Evolutionary conservation across 2,113 vertebrate species (phyloP).

Genomic region (Pedetes capensis): DNA sequence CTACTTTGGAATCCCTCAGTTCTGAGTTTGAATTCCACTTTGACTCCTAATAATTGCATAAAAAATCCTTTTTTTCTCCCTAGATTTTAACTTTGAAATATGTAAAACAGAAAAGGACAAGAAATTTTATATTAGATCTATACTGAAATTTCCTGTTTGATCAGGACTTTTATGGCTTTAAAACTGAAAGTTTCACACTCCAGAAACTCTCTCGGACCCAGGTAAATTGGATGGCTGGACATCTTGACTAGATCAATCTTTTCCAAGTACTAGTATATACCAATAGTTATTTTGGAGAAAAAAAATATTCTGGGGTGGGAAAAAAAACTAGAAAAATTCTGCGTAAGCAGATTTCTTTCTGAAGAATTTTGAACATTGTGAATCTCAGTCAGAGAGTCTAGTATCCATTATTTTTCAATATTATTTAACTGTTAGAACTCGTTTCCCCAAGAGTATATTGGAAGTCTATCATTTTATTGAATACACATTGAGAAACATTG

Average conservation of each 20-base stretch:
- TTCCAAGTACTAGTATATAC: not conserved
- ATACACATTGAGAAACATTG: not conserved
- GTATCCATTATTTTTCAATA: not conserved
- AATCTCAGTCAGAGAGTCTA: not conserved
- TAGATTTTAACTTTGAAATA: not conserved
- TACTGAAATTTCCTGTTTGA: not conserved
- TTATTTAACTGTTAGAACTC: not conserved
- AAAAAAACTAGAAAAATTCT: not conserved
- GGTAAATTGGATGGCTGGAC: not conserved
- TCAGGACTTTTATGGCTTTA: not conserved
- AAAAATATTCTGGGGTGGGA: not conserved
- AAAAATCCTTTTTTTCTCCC: not conserved
- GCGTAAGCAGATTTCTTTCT: not conserved
- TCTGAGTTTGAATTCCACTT: not conserved
- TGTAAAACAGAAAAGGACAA: not conserved
- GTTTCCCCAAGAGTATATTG: not conserved
- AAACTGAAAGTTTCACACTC: not conserved
- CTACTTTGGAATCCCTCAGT: not conserved
- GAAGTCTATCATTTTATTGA: not conserved
- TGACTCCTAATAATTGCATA: not conserved
- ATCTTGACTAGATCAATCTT: not conserved
- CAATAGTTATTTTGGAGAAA: no score
- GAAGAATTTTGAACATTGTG: not conserved
- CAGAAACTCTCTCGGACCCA: no score
- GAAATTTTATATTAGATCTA: not conserved